phyloP scores from a whole-genome alignment of 2,888 invertebrate species.

The Ctena decussata region DNA sequence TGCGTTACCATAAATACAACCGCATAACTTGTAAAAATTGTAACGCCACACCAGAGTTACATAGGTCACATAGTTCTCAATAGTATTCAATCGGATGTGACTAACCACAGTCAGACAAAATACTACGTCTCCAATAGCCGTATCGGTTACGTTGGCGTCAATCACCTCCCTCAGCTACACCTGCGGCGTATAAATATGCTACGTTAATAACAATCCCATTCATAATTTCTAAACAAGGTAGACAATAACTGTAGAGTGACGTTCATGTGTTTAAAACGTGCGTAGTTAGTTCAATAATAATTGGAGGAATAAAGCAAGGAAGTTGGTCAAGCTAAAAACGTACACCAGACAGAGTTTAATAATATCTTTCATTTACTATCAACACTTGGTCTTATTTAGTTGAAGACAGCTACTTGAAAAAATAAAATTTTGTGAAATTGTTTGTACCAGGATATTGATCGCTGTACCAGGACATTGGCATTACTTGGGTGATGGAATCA shows the following conservation, averaged over 20 bases:
- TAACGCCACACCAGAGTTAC: neutral
- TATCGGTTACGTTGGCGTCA: slow-evolving; percentile 8
- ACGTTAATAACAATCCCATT: neutral
- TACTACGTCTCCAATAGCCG: neutral
- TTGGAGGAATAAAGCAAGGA: no score
- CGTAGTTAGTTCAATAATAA: neutral
- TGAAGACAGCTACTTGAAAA: neutral
- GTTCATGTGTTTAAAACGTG: neutral
- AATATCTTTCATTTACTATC: neutral
- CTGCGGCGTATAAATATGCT: neutral
- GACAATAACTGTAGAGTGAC: neutral
- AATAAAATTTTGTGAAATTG: neutral
- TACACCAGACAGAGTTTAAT: no score
- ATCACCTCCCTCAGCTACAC: neutral
- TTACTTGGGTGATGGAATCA: neutral
- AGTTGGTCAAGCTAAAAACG: no score
- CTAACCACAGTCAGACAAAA: neutral
- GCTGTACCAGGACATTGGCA: neutral
- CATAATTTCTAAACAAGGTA: neutral
- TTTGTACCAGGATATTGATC: neutral
- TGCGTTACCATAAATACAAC: no score
- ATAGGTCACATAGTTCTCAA: neutral
- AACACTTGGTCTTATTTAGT: no score
- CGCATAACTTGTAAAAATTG: no score
- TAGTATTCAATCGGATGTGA: neutral